These are phyloP conservation scores for Latrodectus elegans DNA, from an alignment of 2,888 invertebrate species.

Conservation along the genomic window DNA sequence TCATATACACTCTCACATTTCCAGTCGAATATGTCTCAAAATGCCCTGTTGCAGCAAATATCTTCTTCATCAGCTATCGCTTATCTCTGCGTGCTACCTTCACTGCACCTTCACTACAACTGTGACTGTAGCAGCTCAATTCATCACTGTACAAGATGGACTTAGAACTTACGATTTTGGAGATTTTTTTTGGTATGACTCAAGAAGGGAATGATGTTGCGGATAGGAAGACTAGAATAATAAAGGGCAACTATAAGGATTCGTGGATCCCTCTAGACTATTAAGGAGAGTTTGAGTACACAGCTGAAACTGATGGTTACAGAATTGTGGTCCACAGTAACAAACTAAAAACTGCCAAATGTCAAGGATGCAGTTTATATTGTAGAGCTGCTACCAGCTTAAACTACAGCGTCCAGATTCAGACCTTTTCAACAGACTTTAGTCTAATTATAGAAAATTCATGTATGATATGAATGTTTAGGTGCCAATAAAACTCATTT, in stretches of 20 bases:
- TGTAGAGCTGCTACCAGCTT: constrained; percentile 19
- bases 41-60: background rate
- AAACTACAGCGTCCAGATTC: constrained; percentile 11
- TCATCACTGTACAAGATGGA: background rate
- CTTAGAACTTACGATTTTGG: constrained; percentile 12
- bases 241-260: constrained; percentile 34
- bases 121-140: background rate
- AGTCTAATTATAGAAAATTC: no score
- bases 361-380: constrained; percentile 24
- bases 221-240: constrained; percentile 19
- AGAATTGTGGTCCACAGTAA: constrained; percentile 34
- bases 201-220: constrained; percentile 27
- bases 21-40: background rate
- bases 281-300: constrained; percentile 44
- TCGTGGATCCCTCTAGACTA: constrained; percentile 21
- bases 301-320: constrained; percentile 35
- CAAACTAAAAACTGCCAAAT: constrained; percentile 21
- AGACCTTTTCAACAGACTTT: background rate
- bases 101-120: background rate
- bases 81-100: background rate
- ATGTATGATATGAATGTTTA: no score
- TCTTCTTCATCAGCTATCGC: background rate
- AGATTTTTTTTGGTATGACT: constrained; percentile 5
- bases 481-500: no score
- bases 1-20: background rate